These are phyloP conservation scores for Lamprologus tigripictilis DNA, from an alignment of 2,113 vertebrate species.

Conservation along the genomic window DNA sequence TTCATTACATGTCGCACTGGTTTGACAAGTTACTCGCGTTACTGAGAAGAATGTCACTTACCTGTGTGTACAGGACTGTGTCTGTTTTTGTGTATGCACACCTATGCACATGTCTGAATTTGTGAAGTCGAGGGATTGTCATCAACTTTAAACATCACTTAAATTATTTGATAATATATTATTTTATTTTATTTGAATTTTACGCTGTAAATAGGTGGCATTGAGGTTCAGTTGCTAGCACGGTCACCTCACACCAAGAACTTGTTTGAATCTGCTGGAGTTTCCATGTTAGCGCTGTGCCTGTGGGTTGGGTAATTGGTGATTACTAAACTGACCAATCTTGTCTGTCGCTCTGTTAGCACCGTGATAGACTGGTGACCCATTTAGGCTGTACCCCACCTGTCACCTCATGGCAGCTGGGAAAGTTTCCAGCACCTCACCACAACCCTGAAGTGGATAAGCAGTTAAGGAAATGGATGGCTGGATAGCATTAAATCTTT, in stretches of 20 bases:
- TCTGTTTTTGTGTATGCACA: background rate
- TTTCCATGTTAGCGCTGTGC: background rate
- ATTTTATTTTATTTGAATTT: background rate
- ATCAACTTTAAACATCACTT: background rate
- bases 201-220: background rate
- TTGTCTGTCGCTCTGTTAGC: background rate
- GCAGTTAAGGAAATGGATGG: background rate
- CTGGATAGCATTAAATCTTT: background rate
- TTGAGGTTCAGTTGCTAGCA: background rate
- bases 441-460: background rate
- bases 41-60: background rate
- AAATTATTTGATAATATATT: background rate
- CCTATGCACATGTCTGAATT: background rate
- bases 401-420: background rate
- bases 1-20: conserved; percentile 21
- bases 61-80: background rate
- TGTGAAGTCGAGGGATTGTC: background rate
- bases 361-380: background rate
- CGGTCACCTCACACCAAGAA: background rate
- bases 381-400: background rate
- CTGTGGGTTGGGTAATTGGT: background rate
- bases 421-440: background rate
- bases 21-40: conserved; percentile 5
- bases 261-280: background rate
- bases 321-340: background rate